Percentiles rank a stretch among this genome's conserved stretches.
These are phyloP conservation scores for Apoderus coryli DNA, from an alignment of 2,888 invertebrate genomes.

Conservation along the genomic window DNA sequence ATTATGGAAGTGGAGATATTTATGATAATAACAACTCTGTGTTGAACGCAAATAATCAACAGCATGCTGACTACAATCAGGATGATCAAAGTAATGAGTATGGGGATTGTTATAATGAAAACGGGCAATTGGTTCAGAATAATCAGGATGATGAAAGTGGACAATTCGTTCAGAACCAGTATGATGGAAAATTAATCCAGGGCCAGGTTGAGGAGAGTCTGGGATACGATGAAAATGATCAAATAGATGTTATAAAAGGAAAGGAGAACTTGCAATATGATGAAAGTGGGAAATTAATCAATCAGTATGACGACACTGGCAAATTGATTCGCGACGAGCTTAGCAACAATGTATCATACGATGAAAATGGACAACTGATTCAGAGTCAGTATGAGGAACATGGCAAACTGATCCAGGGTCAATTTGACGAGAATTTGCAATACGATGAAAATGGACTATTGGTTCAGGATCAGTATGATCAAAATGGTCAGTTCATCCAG, in stretches of 20 bases:
- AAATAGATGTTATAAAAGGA: no score
- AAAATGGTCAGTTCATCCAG: constrained; percentile 19
- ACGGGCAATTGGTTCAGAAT: constrained; percentile 13
- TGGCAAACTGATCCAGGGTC: no score
- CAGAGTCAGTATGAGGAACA: no score
- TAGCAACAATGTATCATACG: no score
- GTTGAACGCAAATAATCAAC: no score
- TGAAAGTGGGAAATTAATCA: constrained; percentile 19
- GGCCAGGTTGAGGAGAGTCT: constrained; percentile 16
- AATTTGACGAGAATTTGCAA: constrained; percentile 14
- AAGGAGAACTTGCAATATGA: no score
- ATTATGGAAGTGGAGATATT: no score
- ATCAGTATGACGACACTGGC: constrained; percentile 20
- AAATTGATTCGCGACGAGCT: no score
- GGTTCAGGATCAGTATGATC: constrained; percentile 18
- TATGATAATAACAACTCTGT: no score
- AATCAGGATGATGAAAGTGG: no score
- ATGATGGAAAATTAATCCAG: constrained; percentile 13
- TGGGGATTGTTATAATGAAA: constrained; percentile 11
- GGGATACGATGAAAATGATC: constrained; percentile 19
- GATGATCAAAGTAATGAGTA: constrained; percentile 1
- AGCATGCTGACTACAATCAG: background rate
- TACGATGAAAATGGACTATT: constrained; percentile 20
- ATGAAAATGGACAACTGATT: constrained; percentile 17
- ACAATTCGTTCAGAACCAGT: no score